phyloP scores from a whole-genome alignment of 2,888 invertebrate species.

The Eutolmus rufibarbis region DNA sequence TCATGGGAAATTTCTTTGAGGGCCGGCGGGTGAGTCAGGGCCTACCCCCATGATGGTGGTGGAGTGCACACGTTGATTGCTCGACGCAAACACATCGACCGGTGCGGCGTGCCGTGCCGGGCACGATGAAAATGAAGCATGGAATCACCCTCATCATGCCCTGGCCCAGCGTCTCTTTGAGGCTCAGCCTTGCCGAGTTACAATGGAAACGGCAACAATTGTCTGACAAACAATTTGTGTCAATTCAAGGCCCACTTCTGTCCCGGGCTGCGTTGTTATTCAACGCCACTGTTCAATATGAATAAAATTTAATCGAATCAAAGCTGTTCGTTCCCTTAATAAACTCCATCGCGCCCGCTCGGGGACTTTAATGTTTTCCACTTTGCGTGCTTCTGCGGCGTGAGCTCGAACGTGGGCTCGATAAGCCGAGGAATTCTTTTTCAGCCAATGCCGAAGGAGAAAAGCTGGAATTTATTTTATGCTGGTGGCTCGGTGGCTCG shows the following conservation, averaged over 20 bases:
- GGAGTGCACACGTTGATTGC: background rate
- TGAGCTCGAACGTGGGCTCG: background rate
- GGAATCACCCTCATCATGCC: constrained; percentile 1
- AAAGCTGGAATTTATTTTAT: background rate
- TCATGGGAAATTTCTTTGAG: constrained; percentile 7
- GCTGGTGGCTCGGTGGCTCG: background rate
- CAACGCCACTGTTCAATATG: constrained; percentile 9
- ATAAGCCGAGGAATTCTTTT: background rate
- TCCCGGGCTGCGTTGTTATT: background rate
- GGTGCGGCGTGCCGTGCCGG: background rate
- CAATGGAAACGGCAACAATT: constrained; percentile 33
- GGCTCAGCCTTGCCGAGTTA: background rate
- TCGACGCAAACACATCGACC: background rate
- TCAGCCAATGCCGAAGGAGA: background rate
- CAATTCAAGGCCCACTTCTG: constrained; percentile 35
- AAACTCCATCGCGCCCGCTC: background rate
- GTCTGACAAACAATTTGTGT: constrained; percentile 39
- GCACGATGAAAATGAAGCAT: constrained; percentile 8
- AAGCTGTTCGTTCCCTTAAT: constrained; percentile 19
- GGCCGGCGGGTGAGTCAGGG: background rate
- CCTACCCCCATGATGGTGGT: background rate
- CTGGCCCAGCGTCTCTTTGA: background rate
- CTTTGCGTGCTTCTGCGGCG: background rate
- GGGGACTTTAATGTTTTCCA: background rate
- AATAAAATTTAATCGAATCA: constrained; percentile 39